A percentile compares a stretch with the other conserved stretches of the same genome.
These are phyloP conservation scores for Phenganax stokvisi DNA, from an alignment of 92 coral and sea anemone genomes.

Conservation along the genomic window DNA sequence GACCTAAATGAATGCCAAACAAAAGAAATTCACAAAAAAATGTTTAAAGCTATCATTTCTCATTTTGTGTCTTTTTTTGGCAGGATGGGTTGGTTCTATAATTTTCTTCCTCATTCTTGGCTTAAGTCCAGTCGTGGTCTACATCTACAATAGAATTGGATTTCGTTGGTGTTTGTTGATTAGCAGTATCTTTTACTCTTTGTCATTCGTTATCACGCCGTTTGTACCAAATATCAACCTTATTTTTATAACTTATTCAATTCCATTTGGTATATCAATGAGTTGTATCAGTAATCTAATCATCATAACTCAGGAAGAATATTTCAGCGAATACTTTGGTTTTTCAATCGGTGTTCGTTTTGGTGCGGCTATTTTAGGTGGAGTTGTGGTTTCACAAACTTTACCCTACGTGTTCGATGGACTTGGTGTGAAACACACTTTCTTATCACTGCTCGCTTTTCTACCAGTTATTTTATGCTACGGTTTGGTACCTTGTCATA, in stretches of 20 bases:
- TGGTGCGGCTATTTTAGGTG: background rate
- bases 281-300: background rate
- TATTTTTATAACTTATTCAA: slow-evolving; percentile 17
- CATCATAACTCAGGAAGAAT: slow-evolving; percentile 3
- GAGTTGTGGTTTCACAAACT: background rate
- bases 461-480: background rate
- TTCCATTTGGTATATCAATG: slow-evolving; percentile 2
- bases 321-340: slow-evolving; percentile 12
- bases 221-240: slow-evolving; percentile 9
- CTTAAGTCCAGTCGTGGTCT: background rate
- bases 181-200: slow-evolving; percentile 8
- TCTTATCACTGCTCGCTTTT: slow-evolving; percentile 1
- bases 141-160: background rate
- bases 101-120: slow-evolving; percentile 4
- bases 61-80: background rate
- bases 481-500: slow-evolving; percentile 1
- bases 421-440: slow-evolving; percentile 2
- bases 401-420: slow-evolving; percentile 5
- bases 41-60: background rate
- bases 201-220: background rate
- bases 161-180: slow-evolving; percentile 20
- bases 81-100: slow-evolving; percentile 17
- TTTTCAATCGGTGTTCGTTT: background rate
- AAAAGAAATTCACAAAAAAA: background rate
- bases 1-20: background rate